phyloP scores from a whole-genome alignment of 2,888 invertebrate species.

The Lasioglossum vierecki region DNA sequence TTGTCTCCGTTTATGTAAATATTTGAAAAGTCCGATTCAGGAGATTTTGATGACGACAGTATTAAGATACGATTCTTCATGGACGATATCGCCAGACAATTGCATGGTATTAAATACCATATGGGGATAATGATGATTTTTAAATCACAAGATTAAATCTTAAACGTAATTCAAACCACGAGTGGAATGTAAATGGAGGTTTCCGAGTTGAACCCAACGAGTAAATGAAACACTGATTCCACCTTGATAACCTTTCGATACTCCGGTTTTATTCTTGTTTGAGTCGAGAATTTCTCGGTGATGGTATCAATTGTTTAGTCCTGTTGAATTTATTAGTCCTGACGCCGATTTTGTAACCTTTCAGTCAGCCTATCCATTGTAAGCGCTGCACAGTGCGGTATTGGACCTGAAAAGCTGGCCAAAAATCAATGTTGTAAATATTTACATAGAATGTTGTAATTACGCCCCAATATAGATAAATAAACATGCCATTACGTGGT shows the following conservation, averaged over 20 bases:
- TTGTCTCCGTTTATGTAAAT: background rate
- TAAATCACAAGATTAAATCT: conserved; percentile 5
- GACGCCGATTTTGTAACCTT: background rate
- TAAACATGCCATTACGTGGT: no score
- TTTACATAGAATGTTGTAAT: no score
- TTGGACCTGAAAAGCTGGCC: no score
- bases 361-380: background rate
- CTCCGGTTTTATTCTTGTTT: conserved; percentile 8
- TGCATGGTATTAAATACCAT: background rate
- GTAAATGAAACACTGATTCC: conserved; percentile 18
- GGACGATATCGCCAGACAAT: background rate
- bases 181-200: conserved; percentile 18
- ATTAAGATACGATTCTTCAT: background rate
- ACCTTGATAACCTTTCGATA: conserved; percentile 17
- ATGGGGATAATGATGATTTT: background rate
- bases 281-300: conserved; percentile 1
- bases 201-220: background rate
- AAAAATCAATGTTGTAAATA: no score
- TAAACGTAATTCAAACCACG: background rate
- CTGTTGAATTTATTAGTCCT: conserved; percentile 7
- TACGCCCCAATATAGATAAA: no score
- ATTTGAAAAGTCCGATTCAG: background rate
- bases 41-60: background rate
- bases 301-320: conserved; percentile 14
- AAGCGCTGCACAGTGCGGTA: no score